phyloP scores from a whole-genome alignment of 2,797 vertebrate species.

The Glyptemys insculpta region DNA sequence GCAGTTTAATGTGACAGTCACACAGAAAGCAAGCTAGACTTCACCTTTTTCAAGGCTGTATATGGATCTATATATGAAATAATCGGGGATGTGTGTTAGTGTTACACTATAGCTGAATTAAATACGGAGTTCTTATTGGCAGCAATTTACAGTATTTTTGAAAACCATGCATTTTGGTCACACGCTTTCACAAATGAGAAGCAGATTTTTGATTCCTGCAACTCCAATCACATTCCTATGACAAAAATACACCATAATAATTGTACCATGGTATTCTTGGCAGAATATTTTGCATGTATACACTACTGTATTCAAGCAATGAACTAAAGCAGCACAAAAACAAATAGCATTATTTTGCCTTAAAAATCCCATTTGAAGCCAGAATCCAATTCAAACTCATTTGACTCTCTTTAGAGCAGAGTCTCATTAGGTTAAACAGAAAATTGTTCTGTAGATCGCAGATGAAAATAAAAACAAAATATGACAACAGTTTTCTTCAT shows the following conservation, averaged over 20 bases:
- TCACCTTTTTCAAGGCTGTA: slow-evolving; percentile 6
- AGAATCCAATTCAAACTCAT: slow-evolving; percentile 11
- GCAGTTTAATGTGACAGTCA: slow-evolving; percentile 43
- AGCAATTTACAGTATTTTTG: slow-evolving; percentile 68
- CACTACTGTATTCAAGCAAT: slow-evolving; percentile 62
- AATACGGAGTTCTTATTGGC: slow-evolving; percentile 65
- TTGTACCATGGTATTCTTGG: slow-evolving; percentile 49
- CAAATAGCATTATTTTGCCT: background rate
- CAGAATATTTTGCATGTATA: slow-evolving; percentile 55
- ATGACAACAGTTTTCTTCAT: background rate
- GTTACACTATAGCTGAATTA: slow-evolving; percentile 48
- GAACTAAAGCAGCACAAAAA: slow-evolving; percentile 63
- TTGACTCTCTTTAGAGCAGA: background rate
- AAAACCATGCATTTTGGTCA: slow-evolving; percentile 48
- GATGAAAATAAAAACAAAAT: slow-evolving; percentile 19
- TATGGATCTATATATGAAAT: background rate
- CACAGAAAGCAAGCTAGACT: slow-evolving; percentile 25
- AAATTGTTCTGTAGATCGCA: background rate
- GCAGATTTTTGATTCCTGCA: slow-evolving; percentile 73
- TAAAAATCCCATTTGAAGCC: slow-evolving; percentile 37
- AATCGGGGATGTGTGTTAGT: slow-evolving; percentile 34
- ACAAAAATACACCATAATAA: slow-evolving; percentile 73
- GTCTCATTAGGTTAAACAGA: background rate
- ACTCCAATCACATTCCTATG: slow-evolving; percentile 65
- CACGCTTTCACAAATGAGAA: slow-evolving; percentile 68